Base-by-base conservation (phyloP, 2,888 invertebrate species). In the Standfussiana lucernea region DNA sequence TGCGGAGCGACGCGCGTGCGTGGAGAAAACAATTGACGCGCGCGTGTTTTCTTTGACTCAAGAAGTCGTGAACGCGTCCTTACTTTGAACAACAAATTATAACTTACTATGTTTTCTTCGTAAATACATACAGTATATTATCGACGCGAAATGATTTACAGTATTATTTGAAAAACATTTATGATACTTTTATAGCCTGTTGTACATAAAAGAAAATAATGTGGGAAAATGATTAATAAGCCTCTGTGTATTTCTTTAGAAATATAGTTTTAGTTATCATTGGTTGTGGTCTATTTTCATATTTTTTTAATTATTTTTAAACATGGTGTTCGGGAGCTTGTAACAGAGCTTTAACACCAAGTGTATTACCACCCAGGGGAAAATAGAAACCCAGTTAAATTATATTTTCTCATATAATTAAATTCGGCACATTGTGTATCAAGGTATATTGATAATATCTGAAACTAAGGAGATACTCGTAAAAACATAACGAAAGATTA, bases 151-250 rank as follows among this genome's bases (percentile, higher is more conserved):
- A 5, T 83, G 79, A 84, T 72, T 61, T 72, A 81, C 37, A 59
- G 40, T 65, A 59, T 68, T 72, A 83, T 78, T 81, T 61, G 68
- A 50, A 72, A 42, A 68, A 68, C 42, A 68, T 83, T 75, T 71
- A 67, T 61, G 13, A 47, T 35, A 32, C 5, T 59, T 71, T 83
- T 72, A 80, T 83, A 59, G 79, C 42, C 2, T 32, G 56, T 24
- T 75, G 35, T 64, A 72, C 15, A 69, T 59, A 79, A 56, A 77
- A 50, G 56, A 72, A 68, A 40, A 72, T 72, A 45, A 40, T 18
- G 79, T 79, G 68, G 45, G 72, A 59, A 72, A 61, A 69, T 82
- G 1, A 78, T 72, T 59, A 21, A 72, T 65, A 59, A 59, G 8
- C 13, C 0, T 28, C 5, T 75, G 37, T 67, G 10, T n/a, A 64